Base-by-base conservation (phyloP, 2,113 vertebrate genomes). In the Taxidea taxus region DNA sequence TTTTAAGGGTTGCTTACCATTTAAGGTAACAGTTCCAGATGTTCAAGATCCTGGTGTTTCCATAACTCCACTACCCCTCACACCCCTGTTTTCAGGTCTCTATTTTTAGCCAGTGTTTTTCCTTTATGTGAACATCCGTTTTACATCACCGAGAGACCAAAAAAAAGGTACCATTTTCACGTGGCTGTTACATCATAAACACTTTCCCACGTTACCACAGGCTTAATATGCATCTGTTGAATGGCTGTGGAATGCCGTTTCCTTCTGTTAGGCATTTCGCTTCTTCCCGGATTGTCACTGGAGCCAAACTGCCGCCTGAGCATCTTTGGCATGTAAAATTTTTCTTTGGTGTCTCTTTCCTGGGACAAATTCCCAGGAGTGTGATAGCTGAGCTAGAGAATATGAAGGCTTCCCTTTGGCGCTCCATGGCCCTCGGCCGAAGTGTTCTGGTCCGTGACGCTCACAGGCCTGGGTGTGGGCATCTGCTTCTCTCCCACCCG, bases 371-470 rank as follows among this genome's bases (percentile, higher is more conserved):
- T 92, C 68, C 87, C 62, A n/a, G 23, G 84, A 92, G 39, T 54
- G 31, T 6, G 6, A 23, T 14, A 0, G 1, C 80, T 18, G 90
- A 80, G 83, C 68, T 15, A 9, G 37, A 47, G 94, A 23, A 37
- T 64, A 39, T n/a, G 54, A 62, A 68, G 21, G 62, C 62, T 44
- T 90, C 56, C 49, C 42, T 25, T 37, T 64, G 54, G 18, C 31
- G 1, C 77, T n/a, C 1, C 6, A 0, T 56, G 0, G 2, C 31
- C 68, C 66, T n/a, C 0, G 3, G 29, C n/a, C 9, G 2, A n/a
- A 64, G 56, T 29, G 21, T 11, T 66, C 82, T 42, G 44, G 49
- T 44, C 54, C 16, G 0, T 13, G 49, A 2, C 23, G 16, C 49
- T 58, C 42, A 29, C 5, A 0, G 9, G 39, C 10, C n/a, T 42